Conservation (phyloP, 1,140 invertebrate genomes). For the Orchestia grillus region DNA sequence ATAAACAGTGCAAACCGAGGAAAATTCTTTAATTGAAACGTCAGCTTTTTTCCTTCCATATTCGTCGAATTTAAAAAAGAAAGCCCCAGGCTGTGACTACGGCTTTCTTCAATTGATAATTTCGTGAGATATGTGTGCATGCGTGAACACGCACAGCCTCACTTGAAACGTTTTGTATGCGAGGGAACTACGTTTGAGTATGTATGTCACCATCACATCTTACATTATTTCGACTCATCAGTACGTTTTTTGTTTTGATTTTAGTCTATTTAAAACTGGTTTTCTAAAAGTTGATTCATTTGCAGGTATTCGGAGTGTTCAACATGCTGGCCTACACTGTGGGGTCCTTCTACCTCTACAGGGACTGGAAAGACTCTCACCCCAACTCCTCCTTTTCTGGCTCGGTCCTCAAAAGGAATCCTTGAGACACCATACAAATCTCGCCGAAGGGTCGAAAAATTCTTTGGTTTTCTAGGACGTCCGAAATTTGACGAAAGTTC, state of each 20-base stretch:
- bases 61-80: too few species aligned
- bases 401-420: constrained; percentile 65
- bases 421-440: constrained; percentile 36
- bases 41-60: too few species aligned
- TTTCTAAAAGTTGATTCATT: constrained; percentile 60
- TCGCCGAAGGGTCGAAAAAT: not conserved
- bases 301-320: constrained; percentile 84
- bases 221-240: not conserved
- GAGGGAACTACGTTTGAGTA: too few species aligned
- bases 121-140: too few species aligned
- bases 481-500: not conserved
- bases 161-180: too few species aligned
- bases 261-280: not conserved
- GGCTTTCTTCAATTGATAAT: too few species aligned
- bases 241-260: not conserved
- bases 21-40: too few species aligned
- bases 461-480: not conserved
- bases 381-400: constrained; percentile 65
- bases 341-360: constrained; percentile 81
- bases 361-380: constrained; percentile 78
- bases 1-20: too few species aligned
- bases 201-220: too few species aligned
- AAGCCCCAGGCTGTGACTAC: too few species aligned
- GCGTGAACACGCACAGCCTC: too few species aligned
- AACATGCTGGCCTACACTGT: constrained; percentile 84